These are phyloP conservation scores for Caenorhabditis angaria DNA, from an alignment of 2,888 invertebrate species.

Conservation along the genomic window DNA sequence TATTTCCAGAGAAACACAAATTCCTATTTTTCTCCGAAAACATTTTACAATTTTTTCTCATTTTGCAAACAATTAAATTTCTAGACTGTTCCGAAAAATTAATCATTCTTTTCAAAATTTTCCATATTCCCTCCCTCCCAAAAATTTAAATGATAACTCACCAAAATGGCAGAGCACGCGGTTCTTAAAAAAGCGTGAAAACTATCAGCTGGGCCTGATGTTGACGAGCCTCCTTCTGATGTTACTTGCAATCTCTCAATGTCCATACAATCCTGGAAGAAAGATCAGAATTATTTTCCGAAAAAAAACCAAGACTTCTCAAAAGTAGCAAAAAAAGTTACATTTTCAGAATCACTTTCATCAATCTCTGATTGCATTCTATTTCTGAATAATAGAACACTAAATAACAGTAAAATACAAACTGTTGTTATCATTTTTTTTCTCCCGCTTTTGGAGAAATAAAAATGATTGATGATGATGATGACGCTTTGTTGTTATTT, in stretches of 20 bases:
- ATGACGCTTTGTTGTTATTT: not conserved
- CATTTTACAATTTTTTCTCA: conserved; percentile 2
- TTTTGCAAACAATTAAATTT: too few relatives aligned
- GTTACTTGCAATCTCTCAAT: conserved; percentile 38
- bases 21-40: conserved; percentile 3
- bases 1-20: not conserved
- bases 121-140: not conserved
- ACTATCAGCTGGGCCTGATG: conserved; percentile 28
- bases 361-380: not conserved
- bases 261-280: conserved; percentile 42
- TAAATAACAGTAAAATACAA: not conserved
- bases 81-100: too few relatives aligned
- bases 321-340: too few relatives aligned
- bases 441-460: too few relatives aligned
- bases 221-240: conserved; percentile 20
- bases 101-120: too few relatives aligned
- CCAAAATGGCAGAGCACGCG: conserved; percentile 32
- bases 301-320: too few relatives aligned
- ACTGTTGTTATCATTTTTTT: conserved; percentile 2
- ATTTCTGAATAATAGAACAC: not conserved
- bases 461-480: conserved; percentile 3
- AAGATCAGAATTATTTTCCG: too few relatives aligned
- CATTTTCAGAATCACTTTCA: not conserved
- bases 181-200: conserved; percentile 30
- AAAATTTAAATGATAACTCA: conserved; percentile 16